Percentiles rank a stretch among this genome's conserved stretches.
Evolutionary conservation across 1,140 invertebrate genomes (phyloP).

Genomic region (Psix sp.): DNA sequence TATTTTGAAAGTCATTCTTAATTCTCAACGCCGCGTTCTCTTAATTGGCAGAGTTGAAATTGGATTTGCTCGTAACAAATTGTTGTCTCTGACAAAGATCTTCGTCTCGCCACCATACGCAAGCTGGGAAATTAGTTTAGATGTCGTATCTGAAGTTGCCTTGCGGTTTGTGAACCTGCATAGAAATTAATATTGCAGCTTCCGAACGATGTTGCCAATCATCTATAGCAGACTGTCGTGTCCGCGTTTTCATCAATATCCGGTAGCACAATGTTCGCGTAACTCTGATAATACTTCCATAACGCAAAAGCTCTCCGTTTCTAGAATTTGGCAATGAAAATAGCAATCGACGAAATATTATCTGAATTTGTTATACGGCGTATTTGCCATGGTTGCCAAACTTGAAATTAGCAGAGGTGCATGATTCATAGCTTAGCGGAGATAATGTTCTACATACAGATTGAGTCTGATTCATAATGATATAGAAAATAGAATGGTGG

Average conservation of each 20-base stretch:
- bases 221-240: too few species aligned
- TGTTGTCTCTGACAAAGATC: slow-evolving; percentile 6
- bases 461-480: too few species aligned
- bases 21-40: too few species aligned
- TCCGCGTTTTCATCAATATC: too few species aligned
- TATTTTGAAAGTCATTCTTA: too few species aligned
- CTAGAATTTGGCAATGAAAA: slow-evolving; percentile 34
- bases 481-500: too few species aligned
- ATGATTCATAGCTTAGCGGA: too few species aligned
- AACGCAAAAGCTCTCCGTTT: too few species aligned
- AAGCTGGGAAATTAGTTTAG: slow-evolving; percentile 25
- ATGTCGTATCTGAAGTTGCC: slow-evolving; percentile 9
- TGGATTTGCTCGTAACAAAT: slow-evolving; percentile 19
- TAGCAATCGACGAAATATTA: slow-evolving; percentile 41
- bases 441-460: too few species aligned
- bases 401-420: slow-evolving; percentile 37
- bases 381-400: slow-evolving; percentile 36
- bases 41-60: slow-evolving; percentile 5
- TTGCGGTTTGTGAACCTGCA: slow-evolving; percentile 9
- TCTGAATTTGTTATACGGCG: slow-evolving; percentile 24
- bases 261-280: too few species aligned
- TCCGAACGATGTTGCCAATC: slow-evolving; percentile 37
- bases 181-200: slow-evolving; percentile 27
- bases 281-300: too few species aligned
- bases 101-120: slow-evolving; percentile 1